These are phyloP conservation scores for Hyphantria cunea DNA, from an alignment of 1,140 invertebrate species.

Conservation along the genomic window DNA sequence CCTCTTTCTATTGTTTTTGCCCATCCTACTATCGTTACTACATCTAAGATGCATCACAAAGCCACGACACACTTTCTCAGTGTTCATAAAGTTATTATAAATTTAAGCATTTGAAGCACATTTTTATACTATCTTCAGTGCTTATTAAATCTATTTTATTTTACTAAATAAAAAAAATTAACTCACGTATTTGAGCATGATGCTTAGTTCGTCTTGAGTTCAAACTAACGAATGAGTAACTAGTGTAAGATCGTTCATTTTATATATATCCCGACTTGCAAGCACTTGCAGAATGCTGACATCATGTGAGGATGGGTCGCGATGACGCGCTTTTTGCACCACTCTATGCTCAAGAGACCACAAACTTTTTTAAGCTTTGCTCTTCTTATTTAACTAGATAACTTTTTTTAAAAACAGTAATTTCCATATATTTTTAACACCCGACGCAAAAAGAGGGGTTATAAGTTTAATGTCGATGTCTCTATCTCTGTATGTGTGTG, in stretches of 20 bases:
- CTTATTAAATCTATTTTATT: constrained; percentile 23
- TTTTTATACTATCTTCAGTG: background rate
- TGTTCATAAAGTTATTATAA: constrained; percentile 15
- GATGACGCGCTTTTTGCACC: constrained; percentile 29
- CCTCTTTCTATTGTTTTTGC: constrained; percentile 29
- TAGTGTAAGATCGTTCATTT: constrained; percentile 66
- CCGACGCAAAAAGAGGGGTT: too few species aligned
- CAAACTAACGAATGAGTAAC: constrained; percentile 78
- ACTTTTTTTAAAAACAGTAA: too few species aligned
- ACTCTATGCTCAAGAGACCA: constrained; percentile 26
- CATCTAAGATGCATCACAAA: constrained; percentile 35
- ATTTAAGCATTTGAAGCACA: background rate
- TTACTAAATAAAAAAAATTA: constrained; percentile 37
- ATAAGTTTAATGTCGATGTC: too few species aligned
- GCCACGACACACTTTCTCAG: constrained; percentile 44
- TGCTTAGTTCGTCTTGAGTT: constrained; percentile 72
- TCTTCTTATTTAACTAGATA: background rate
- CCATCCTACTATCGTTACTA: constrained; percentile 24
- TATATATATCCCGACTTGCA: constrained; percentile 70
- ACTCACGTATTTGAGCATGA: constrained; percentile 79
- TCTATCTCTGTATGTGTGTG: too few species aligned
- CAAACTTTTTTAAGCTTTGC: constrained; percentile 31
- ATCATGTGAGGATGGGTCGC: constrained; percentile 64
- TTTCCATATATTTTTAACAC: too few species aligned
- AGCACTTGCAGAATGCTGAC: constrained; percentile 66